Evolutionary conservation across 2,888 invertebrate species (phyloP).

Genomic region (Heterodera filipjevi): DNA sequence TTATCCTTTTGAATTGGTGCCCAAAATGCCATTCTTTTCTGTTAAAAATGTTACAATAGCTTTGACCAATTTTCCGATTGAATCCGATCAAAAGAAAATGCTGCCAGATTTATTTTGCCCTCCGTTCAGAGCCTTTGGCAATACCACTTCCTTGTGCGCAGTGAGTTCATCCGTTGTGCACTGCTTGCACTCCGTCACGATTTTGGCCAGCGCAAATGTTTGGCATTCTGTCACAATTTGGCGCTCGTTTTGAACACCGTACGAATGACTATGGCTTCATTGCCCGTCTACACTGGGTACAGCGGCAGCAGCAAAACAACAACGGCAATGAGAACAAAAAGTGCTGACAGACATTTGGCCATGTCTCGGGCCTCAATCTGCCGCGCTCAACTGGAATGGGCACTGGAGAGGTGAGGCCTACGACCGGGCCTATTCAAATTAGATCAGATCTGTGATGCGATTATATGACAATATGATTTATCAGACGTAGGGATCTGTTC

Average conservation of each 20-base stretch:
- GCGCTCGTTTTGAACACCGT: slow-evolving; percentile 1
- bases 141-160: slow-evolving; percentile 35
- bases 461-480: too few species aligned
- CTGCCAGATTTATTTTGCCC: too few species aligned
- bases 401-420: slow-evolving; percentile 37
- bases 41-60: too few species aligned
- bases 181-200: slow-evolving; percentile 9
- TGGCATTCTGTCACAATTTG: slow-evolving; percentile 17
- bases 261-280: not conserved
- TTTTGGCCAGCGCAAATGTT: not conserved
- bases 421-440: too few species aligned
- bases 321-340: not conserved
- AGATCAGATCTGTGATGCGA: too few species aligned
- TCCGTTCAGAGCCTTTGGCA: slow-evolving; percentile 35
- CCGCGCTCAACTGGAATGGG: slow-evolving; percentile 36
- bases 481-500: too few species aligned
- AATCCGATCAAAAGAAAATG: too few species aligned
- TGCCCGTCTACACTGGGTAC: not conserved
- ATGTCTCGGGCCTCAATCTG: slow-evolving; percentile 17
- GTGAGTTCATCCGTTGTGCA: slow-evolving; percentile 39
- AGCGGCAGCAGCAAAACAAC: not conserved
- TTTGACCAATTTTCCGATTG: too few species aligned
- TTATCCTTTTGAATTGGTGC: too few species aligned
- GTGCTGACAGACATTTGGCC: slow-evolving; percentile 1
- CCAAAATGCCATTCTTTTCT: too few species aligned